phyloP scores from a whole-genome alignment of 2,797 vertebrate genomes.

The Phrynocephalus vlangalii region DNA sequence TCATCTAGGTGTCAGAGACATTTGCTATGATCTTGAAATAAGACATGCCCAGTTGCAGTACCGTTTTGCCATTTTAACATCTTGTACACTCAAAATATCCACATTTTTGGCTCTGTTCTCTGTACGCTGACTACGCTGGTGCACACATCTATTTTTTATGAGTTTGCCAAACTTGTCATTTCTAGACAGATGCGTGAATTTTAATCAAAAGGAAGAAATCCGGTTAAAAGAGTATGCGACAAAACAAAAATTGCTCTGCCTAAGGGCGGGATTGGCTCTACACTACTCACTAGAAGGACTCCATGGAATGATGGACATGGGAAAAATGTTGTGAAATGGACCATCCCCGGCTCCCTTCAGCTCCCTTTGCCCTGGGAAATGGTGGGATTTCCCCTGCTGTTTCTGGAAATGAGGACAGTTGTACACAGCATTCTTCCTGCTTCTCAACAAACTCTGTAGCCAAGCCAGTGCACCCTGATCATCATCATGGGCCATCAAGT shows the following conservation, averaged over 20 bases:
- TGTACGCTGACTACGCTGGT: neutral
- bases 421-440: neutral
- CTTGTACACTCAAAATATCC: no score
- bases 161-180: neutral
- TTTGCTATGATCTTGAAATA: neutral
- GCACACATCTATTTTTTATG: neutral
- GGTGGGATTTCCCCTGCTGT: neutral
- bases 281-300: no score
- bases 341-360: neutral
- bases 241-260: neutral
- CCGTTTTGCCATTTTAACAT: neutral
- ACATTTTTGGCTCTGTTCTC: no score
- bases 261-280: no score
- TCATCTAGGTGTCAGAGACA: no score
- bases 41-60: neutral
- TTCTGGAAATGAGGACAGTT: neutral
- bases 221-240: neutral
- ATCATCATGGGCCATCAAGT: no score
- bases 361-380: neutral
- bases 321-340: neutral
- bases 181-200: neutral
- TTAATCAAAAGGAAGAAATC: neutral
- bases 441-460: neutral
- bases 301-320: neutral
- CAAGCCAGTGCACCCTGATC: neutral